These are phyloP conservation scores for Odobenus rosmarus DNA, from an alignment of 2,113 vertebrate genomes.

Conservation along the genomic window DNA sequence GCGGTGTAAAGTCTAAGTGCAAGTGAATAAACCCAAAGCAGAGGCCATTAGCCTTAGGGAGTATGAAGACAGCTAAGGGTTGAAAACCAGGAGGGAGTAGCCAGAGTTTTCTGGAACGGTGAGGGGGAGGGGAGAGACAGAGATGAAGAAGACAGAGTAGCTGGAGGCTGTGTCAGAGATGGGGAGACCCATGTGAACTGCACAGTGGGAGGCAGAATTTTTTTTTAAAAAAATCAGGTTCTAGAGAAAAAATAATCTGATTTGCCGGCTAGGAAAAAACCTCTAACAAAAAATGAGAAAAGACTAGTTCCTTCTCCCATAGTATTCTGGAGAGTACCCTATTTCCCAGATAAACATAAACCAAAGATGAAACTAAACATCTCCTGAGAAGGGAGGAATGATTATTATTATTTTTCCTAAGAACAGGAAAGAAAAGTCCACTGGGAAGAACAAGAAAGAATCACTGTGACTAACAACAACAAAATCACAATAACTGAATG, in stretches of 20 bases:
- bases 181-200: neutral
- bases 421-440: conserved; percentile 39
- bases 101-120: neutral
- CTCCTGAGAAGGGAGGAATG: neutral
- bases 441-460: neutral
- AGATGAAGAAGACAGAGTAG: neutral
- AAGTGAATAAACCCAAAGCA: neutral
- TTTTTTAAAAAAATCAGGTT: neutral
- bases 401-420: conserved; percentile 9
- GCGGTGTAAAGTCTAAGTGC: neutral
- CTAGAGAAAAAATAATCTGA: neutral
- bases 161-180: neutral
- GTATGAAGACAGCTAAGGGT: neutral
- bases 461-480: neutral
- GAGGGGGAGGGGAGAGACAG: neutral
- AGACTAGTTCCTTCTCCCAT: conserved; percentile 27
- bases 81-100: neutral
- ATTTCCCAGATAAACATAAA: conserved; percentile 65
- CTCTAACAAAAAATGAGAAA: conserved; percentile 56
- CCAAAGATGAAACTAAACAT: conserved; percentile 59
- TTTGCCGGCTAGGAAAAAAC: neutral
- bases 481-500: neutral
- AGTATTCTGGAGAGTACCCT: conserved; percentile 46
- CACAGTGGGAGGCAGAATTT: neutral
- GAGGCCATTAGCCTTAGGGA: neutral